A percentile compares a stretch with the other conserved stretches of the same genome.
Evolutionary conservation across 2,888 invertebrate species (phyloP).

Genomic region (Campoplex nolae): DNA sequence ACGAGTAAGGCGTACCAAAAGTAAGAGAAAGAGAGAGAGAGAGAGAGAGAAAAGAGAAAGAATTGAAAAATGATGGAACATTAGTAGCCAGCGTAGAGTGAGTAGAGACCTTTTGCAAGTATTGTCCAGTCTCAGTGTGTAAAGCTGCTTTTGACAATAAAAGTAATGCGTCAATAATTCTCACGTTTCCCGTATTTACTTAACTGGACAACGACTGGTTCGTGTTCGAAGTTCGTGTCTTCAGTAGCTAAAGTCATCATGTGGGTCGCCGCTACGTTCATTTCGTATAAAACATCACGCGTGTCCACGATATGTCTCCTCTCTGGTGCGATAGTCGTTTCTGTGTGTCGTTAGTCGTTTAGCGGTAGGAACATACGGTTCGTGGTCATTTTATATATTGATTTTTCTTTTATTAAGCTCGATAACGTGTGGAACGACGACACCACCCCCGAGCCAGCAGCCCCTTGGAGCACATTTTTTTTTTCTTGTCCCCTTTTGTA

Average conservation of each 20-base stretch:
- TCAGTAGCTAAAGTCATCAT: slow-evolving; percentile 40
- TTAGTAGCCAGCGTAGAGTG: not conserved
- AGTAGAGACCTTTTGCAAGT: slow-evolving; percentile 14
- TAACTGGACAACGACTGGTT: slow-evolving; percentile 14
- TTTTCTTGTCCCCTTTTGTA: slow-evolving; percentile 23
- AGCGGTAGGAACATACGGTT: not conserved
- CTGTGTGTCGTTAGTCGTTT: slow-evolving; percentile 32
- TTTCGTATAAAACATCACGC: slow-evolving; percentile 63
- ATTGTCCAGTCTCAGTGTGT: slow-evolving; percentile 1
- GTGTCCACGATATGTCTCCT: slow-evolving; percentile 48
- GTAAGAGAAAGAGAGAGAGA: not conserved
- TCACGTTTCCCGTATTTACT: slow-evolving; percentile 1
- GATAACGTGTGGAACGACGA: slow-evolving; percentile 50
- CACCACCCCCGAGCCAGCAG: slow-evolving; percentile 43
- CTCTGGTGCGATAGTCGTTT: not conserved
- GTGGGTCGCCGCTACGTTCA: slow-evolving; percentile 60
- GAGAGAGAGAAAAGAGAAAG: not conserved
- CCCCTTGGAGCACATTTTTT: slow-evolving; percentile 28
- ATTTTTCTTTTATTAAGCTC: slow-evolving; percentile 66
- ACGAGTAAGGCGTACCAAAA: not conserved
- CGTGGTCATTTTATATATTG: slow-evolving; percentile 67
- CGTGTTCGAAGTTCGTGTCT: slow-evolving; percentile 2
- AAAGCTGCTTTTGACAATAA: not conserved
- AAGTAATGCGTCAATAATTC: not conserved
- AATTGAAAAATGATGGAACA: not conserved